phyloP scores from a whole-genome alignment of 2,113 vertebrate genomes.

The Amia ocellicauda region DNA sequence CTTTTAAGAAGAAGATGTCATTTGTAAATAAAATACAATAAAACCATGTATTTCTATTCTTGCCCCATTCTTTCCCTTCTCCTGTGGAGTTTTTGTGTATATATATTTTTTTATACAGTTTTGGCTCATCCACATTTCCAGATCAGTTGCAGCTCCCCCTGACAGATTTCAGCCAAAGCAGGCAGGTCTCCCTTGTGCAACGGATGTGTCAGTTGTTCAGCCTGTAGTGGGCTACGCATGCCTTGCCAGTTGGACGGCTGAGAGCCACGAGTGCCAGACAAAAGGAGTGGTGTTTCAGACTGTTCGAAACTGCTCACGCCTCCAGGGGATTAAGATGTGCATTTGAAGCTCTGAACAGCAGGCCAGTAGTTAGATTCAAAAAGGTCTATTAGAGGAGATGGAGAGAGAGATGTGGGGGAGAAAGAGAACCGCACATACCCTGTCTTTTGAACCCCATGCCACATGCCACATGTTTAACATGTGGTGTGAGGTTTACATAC shows the following conservation, averaged over 20 bases:
- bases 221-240: background rate
- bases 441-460: background rate
- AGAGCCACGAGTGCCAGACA: background rate
- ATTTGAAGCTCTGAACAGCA: background rate
- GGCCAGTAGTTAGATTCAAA: background rate
- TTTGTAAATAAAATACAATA: too few species aligned
- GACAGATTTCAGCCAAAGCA: conserved; percentile 7
- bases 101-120: background rate
- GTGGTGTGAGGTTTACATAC: background rate
- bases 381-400: too few species aligned
- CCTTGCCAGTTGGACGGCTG: background rate
- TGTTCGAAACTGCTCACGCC: background rate
- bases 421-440: background rate
- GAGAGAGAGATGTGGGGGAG: background rate
- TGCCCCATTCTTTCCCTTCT: background rate
- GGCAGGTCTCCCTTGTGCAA: background rate
- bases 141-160: background rate
- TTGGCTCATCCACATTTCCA: too few species aligned
- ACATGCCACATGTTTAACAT: too few species aligned
- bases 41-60: too few species aligned
- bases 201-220: conserved; percentile 4
- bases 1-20: too few species aligned
- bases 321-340: background rate
- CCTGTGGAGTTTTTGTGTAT: background rate
- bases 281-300: conserved; percentile 2